phyloP scores from a whole-genome alignment of 2,797 vertebrate species.

The Channallabes apus region DNA sequence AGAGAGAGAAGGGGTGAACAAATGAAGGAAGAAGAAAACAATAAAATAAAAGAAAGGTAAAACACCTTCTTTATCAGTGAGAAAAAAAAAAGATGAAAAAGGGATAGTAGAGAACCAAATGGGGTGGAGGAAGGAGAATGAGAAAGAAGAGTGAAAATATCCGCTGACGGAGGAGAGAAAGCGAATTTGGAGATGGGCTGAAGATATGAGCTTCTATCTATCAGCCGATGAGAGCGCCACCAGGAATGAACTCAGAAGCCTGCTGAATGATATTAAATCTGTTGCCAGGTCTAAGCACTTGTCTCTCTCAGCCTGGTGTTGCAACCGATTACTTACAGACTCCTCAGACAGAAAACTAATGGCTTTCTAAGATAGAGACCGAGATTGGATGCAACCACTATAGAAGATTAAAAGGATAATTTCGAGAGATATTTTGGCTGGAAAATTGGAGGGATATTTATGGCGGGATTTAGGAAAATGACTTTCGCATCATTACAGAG shows the following conservation, averaged over 20 bases:
- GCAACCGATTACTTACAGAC: slow-evolving; percentile 81
- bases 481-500: slow-evolving; percentile 44
- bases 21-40: not conserved
- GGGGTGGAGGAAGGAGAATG: not conserved
- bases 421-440: slow-evolving; percentile 44
- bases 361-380: slow-evolving; percentile 53
- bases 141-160: slow-evolving; percentile 23
- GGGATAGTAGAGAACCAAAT: not conserved
- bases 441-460: slow-evolving; percentile 51
- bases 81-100: not conserved
- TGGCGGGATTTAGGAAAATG: slow-evolving; percentile 53
- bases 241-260: slow-evolving; percentile 79
- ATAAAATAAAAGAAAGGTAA: not conserved
- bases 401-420: slow-evolving; percentile 44
- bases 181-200: slow-evolving; percentile 64
- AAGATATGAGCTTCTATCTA: slow-evolving; percentile 69
- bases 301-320: slow-evolving; percentile 79
- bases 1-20: slow-evolving; percentile 2
- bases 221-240: slow-evolving; percentile 79
- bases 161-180: slow-evolving; percentile 9
- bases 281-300: slow-evolving; percentile 80
- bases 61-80: not conserved
- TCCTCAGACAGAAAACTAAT: slow-evolving; percentile 79
- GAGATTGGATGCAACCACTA: slow-evolving; percentile 51
- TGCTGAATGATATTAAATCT: slow-evolving; percentile 81